Evolutionary conservation across 2,113 vertebrate species (phyloP).

Genomic region (Brachyhypopomus gauderio): DNA sequence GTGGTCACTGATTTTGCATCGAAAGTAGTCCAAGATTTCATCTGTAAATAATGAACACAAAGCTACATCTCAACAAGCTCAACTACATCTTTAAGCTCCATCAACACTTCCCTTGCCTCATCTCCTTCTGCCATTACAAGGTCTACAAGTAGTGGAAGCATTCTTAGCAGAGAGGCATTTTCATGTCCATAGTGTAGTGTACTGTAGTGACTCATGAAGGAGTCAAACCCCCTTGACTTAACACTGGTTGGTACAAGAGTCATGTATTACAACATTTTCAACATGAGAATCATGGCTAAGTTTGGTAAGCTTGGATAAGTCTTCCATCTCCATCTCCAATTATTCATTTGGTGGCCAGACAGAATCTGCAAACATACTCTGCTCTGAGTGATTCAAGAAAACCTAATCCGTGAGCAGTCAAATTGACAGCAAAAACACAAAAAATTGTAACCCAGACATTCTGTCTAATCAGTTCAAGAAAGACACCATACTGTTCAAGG

Average conservation of each 20-base stretch:
- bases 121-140: background rate
- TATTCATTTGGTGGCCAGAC: background rate
- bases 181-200: too few species aligned
- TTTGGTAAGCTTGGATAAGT: conserved; percentile 22
- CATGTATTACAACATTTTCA: background rate
- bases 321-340: background rate
- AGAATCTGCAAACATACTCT: conserved; percentile 15
- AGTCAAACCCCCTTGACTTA: background rate
- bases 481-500: too few species aligned
- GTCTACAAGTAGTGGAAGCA: conserved; percentile 21
- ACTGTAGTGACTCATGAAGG: background rate
- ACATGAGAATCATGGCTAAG: conserved; percentile 15
- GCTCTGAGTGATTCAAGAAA: conserved; percentile 15
- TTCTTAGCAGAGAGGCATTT: conserved; percentile 7
- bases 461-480: too few species aligned
- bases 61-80: background rate
- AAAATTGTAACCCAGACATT: too few species aligned
- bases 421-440: background rate
- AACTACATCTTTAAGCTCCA: background rate
- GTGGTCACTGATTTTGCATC: background rate
- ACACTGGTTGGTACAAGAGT: background rate
- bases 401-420: background rate
- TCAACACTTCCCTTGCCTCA: background rate
- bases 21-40: background rate
- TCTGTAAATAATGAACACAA: background rate